phyloP scores from a whole-genome alignment of 2,113 vertebrate species.

The Mirounga angustirostris region DNA sequence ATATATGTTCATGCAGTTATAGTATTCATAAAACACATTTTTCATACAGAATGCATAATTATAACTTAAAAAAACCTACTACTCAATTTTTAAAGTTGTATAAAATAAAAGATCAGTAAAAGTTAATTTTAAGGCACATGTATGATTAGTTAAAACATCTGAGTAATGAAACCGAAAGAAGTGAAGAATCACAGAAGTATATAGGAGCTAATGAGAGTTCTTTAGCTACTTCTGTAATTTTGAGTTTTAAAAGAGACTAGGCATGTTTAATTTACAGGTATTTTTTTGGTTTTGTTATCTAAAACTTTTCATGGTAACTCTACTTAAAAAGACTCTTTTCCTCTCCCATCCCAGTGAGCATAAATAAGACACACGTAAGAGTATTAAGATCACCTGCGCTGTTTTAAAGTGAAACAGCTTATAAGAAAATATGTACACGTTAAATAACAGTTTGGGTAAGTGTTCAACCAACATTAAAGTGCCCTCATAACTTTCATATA shows the following conservation, averaged over 20 bases:
- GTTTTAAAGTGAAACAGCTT: slow-evolving; percentile 39
- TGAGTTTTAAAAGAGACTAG: background rate
- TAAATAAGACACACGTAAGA: background rate
- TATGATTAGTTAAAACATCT: background rate
- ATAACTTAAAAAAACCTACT: background rate
- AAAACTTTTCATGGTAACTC: background rate
- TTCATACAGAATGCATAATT: background rate
- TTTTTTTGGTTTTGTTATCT: background rate
- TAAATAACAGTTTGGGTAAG: slow-evolving; percentile 1
- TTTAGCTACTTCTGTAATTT: background rate
- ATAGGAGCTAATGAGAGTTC: background rate
- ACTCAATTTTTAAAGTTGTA: background rate
- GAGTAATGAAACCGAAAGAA: background rate
- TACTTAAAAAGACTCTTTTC: background rate
- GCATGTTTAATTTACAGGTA: background rate
- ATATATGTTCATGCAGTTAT: background rate
- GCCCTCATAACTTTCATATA: background rate
- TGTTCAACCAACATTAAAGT: slow-evolving; percentile 60
- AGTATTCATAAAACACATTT: background rate
- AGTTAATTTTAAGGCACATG: slow-evolving; percentile 5
- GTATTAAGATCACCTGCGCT: background rate
- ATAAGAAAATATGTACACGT: background rate
- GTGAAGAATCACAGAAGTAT: background rate
- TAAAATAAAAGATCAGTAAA: background rate
- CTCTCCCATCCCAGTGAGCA: background rate